phyloP scores from a whole-genome alignment of 1,140 invertebrate species.

The Pteromalus puparum region DNA sequence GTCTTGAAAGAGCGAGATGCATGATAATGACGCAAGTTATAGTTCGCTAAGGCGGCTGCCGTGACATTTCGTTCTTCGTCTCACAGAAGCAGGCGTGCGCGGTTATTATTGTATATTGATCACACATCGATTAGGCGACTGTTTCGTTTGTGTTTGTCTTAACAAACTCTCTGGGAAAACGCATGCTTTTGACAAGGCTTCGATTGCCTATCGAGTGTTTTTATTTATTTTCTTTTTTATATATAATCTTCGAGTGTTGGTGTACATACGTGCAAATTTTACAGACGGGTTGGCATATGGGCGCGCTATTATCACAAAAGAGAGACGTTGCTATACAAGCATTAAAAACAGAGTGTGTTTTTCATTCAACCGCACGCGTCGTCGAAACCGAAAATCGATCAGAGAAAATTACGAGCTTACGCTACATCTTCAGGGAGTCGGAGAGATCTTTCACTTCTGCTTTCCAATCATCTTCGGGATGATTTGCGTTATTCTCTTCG shows the following conservation, averaged over 20 bases:
- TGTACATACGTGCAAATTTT: not conserved
- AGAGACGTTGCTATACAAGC: not conserved
- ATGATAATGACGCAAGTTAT: not conserved
- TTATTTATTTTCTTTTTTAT: not conserved
- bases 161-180: not conserved
- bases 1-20: not conserved
- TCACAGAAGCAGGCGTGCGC: conserved; percentile 10
- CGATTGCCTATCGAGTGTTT: not conserved
- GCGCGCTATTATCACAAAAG: not conserved
- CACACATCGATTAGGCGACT: conserved; percentile 11
- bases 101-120: not conserved
- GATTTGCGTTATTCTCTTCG: not conserved
- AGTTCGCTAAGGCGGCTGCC: conserved; percentile 29
- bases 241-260: not conserved
- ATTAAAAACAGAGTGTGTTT: not conserved
- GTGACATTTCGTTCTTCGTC: not conserved
- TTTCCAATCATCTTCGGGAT: not conserved
- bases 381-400: not conserved
- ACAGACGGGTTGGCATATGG: not conserved
- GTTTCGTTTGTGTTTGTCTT: not conserved
- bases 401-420: not conserved
- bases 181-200: conserved; percentile 8
- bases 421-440: not conserved
- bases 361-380: not conserved
- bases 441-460: not conserved